phyloP scores from a whole-genome alignment of 2,113 vertebrate species.

The Anarhynchus alexandrinus region DNA sequence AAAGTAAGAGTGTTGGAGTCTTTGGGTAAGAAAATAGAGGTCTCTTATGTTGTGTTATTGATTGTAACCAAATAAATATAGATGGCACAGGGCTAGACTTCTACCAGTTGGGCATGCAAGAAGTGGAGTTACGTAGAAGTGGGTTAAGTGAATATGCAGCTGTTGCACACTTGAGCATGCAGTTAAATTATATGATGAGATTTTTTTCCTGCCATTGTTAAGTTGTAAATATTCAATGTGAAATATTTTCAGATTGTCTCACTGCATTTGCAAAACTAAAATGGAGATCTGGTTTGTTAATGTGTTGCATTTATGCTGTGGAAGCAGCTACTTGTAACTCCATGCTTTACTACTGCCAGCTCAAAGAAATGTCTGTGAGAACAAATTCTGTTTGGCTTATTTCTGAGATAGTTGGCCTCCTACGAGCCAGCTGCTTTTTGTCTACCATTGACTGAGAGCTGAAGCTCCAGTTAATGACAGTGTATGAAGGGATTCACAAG shows the following conservation, averaged over 20 bases:
- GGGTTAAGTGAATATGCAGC: not conserved
- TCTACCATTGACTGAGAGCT: not conserved
- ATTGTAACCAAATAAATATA: not conserved
- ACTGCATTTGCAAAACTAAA: not conserved
- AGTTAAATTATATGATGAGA: not conserved
- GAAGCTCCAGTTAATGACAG: not conserved
- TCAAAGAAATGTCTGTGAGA: rapidly evolving
- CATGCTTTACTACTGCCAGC: not conserved
- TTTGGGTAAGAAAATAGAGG: not conserved
- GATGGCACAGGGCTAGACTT: not conserved
- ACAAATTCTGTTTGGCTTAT: not conserved
- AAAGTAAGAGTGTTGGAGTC: not conserved
- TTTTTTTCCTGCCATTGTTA: not conserved
- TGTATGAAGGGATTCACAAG: not conserved
- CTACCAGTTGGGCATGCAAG: not conserved
- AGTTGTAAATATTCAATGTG: not conserved
- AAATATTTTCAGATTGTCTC: not conserved
- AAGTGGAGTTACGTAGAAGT: not conserved
- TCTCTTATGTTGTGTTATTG: not conserved
- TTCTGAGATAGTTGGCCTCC: not conserved
- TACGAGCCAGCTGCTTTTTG: not conserved
- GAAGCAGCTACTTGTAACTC: not conserved
- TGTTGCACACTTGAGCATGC: not conserved
- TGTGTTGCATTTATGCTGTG: not conserved
- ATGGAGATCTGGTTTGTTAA: not conserved